Conservation (phyloP, 2,797 vertebrate genomes). For the Delichon dasypus region DNA sequence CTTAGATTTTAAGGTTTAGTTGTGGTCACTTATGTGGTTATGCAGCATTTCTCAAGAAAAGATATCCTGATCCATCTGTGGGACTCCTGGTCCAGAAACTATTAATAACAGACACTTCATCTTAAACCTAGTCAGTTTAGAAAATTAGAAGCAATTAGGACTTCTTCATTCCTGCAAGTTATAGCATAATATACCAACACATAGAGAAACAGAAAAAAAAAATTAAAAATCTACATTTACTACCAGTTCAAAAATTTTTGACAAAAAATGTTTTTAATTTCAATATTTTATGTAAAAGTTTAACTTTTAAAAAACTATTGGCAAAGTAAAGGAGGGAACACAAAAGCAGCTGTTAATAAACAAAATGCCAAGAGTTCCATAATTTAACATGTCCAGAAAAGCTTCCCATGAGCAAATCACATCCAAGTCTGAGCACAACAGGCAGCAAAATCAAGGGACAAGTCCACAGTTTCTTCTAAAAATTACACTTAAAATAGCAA, state of each 20-base stretch:
- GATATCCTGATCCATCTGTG: neutral
- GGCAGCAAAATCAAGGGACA: neutral
- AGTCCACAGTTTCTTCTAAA: neutral
- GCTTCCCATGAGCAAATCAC: neutral
- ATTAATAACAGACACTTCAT: neutral
- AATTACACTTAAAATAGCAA: neutral
- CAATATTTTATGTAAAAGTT: neutral
- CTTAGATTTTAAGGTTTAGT: neutral
- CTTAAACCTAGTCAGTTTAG: neutral
- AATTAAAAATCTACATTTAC: neutral
- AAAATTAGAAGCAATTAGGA: neutral
- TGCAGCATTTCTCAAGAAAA: neutral
- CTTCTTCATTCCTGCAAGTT: neutral
- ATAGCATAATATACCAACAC: rapidly evolving
- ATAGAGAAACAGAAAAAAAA: neutral
- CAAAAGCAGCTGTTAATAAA: neutral
- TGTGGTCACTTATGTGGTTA: neutral
- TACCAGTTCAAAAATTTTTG: neutral
- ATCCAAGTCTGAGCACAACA: neutral
- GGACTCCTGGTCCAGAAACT: neutral
- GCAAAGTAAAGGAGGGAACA: neutral
- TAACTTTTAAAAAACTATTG: neutral
- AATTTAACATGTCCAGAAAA: neutral
- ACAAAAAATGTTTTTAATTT: neutral
- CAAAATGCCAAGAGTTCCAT: neutral